A percentile compares a stretch with the other conserved stretches of the same genome.
Conservation (phyloP, 2,113 vertebrate species). For the Tor tambroides region DNA sequence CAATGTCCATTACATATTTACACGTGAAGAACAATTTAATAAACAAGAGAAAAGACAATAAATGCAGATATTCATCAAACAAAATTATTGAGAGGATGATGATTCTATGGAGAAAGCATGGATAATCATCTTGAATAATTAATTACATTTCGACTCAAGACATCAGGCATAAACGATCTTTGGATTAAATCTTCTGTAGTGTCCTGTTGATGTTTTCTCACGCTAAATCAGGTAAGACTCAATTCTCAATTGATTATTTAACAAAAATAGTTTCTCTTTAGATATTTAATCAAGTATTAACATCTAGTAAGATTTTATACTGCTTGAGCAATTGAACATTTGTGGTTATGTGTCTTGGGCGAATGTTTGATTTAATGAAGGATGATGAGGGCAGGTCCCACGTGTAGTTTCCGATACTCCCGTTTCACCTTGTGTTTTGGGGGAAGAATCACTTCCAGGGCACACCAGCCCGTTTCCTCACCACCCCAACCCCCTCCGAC, state of each 20-base stretch:
- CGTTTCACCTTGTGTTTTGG: conserved; percentile 66
- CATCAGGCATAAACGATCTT: not conserved
- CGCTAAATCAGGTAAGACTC: not conserved
- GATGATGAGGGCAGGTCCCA: conserved; percentile 51
- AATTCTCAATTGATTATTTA: not conserved
- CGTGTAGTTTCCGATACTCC: conserved; percentile 65
- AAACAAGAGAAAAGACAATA: too few species aligned
- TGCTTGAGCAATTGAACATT: too few species aligned
- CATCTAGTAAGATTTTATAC: not conserved
- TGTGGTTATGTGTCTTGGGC: not conserved
- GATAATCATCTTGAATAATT: not conserved
- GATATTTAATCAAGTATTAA: not conserved
- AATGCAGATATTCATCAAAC: not conserved
- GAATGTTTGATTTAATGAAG: not conserved
- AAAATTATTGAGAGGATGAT: not conserved
- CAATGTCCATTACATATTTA: not conserved
- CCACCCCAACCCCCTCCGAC: conserved; percentile 58
- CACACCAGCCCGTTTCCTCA: conserved; percentile 78
- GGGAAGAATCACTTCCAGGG: conserved; percentile 81
- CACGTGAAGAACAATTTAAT: not conserved
- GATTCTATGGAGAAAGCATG: too few species aligned
- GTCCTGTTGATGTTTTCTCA: too few species aligned
- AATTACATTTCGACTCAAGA: too few species aligned
- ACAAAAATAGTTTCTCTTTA: not conserved
- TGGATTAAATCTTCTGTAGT: not conserved